Conservation (phyloP, 2,888 invertebrate species). For the Drosophila subquinaria region DNA sequence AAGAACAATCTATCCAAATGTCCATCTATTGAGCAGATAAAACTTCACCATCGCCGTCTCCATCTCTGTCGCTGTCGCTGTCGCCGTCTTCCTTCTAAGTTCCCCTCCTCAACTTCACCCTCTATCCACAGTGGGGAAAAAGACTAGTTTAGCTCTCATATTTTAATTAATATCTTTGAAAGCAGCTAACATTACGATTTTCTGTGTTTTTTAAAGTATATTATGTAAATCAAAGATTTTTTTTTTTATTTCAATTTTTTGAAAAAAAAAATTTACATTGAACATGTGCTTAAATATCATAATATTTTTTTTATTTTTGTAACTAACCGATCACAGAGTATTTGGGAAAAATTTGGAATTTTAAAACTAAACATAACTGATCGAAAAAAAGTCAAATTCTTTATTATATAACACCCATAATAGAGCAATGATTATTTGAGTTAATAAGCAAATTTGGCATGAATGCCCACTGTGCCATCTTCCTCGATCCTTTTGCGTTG, state of each 20-base stretch:
- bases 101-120: neutral
- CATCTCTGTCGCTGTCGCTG: slow-evolving; percentile 6
- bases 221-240: too few relatives aligned
- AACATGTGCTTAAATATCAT: too few relatives aligned
- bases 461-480: neutral
- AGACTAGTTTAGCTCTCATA: neutral
- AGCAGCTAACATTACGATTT: too few relatives aligned
- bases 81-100: too few relatives aligned
- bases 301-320: too few relatives aligned
- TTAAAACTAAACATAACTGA: too few relatives aligned
- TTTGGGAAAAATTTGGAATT: too few relatives aligned
- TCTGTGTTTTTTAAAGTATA: too few relatives aligned
- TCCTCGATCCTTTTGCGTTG: neutral
- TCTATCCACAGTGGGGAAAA: neutral
- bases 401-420: neutral
- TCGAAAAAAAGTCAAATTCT: too few relatives aligned
- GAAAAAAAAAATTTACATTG: too few relatives aligned
- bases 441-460: neutral
- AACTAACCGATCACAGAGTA: too few relatives aligned
- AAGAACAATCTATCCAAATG: slow-evolving; percentile 82
- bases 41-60: slow-evolving; percentile 61
- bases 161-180: neutral
- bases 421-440: neutral
- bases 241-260: too few relatives aligned
- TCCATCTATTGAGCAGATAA: slow-evolving; percentile 81